A percentile compares a stretch with the other conserved stretches of the same genome.
phyloP scores from a whole-genome alignment of 2,888 invertebrate species.

The Polyploca ridens region DNA sequence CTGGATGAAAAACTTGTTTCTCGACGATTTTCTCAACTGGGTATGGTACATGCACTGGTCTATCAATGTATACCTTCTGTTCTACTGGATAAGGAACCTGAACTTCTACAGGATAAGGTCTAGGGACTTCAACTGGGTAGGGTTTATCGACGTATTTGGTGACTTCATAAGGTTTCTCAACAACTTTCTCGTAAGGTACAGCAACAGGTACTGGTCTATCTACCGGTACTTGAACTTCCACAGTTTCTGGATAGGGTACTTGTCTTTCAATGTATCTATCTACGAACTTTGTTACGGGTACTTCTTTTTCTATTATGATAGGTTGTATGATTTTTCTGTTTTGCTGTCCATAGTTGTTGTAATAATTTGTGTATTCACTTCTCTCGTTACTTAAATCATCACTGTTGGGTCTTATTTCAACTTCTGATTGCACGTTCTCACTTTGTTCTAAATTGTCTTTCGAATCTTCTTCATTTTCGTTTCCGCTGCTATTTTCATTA shows the following conservation, averaged over 20 bases:
- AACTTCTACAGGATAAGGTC: slow-evolving; percentile 83
- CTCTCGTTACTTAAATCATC: slow-evolving; percentile 45
- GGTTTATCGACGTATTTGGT: slow-evolving; percentile 84
- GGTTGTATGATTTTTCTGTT: slow-evolving; percentile 72
- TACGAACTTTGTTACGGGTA: slow-evolving; percentile 75
- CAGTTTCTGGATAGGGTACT: slow-evolving; percentile 71
- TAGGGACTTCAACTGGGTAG: slow-evolving; percentile 80
- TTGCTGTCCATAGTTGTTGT: slow-evolving; percentile 50
- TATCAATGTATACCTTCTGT: slow-evolving; percentile 80
- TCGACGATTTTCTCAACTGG: slow-evolving; percentile 82
- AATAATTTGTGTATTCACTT: slow-evolving; percentile 55
- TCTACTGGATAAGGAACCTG: slow-evolving; percentile 79
- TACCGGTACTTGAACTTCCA: slow-evolving; percentile 64
- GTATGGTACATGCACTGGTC: slow-evolving; percentile 77
- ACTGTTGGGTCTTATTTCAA: slow-evolving; percentile 59
- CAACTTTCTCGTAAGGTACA: slow-evolving; percentile 78
- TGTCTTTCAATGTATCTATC: slow-evolving; percentile 75
- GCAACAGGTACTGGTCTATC: slow-evolving; percentile 75
- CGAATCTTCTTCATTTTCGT: slow-evolving; percentile 41
- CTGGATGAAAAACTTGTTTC: slow-evolving; percentile 70
- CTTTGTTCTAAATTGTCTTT: slow-evolving; percentile 62
- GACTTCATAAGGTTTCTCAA: slow-evolving; percentile 82
- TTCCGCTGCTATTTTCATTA: slow-evolving; percentile 36
- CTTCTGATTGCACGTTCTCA: slow-evolving; percentile 62
- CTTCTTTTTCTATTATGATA: slow-evolving; percentile 75